phyloP scores from a whole-genome alignment of 92 coral and sea anemone species.

The Phenganax marumi region DNA sequence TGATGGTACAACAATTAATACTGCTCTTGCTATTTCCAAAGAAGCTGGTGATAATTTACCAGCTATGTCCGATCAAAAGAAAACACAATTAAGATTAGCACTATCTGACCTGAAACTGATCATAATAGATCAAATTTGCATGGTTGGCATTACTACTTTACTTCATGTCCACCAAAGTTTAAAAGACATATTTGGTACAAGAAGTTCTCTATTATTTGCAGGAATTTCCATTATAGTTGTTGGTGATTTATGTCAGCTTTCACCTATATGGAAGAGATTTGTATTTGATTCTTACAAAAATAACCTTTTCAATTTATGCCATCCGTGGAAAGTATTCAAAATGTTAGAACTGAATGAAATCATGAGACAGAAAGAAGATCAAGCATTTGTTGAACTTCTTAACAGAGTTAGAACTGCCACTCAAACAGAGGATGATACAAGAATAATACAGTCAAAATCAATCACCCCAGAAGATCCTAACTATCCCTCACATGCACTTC shows the following conservation, averaged over 20 bases:
- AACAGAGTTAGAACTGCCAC: background rate
- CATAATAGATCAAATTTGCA: slow-evolving; percentile 59
- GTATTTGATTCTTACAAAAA: slow-evolving; percentile 58
- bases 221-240: slow-evolving; percentile 52
- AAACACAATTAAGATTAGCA: slow-evolving; percentile 50
- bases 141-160: slow-evolving; percentile 55
- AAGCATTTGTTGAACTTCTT: background rate
- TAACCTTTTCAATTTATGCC: slow-evolving; percentile 47
- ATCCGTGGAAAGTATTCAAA: slow-evolving; percentile 31
- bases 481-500: slow-evolving; percentile 51
- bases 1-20: slow-evolving; percentile 59
- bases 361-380: slow-evolving; percentile 47
- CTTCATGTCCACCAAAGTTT: slow-evolving; percentile 59
- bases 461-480: background rate
- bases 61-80: slow-evolving; percentile 61
- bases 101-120: slow-evolving; percentile 49
- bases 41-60: slow-evolving; percentile 50
- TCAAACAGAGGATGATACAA: background rate
- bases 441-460: background rate
- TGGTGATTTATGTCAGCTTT: slow-evolving; percentile 57
- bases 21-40: slow-evolving; percentile 57
- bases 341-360: slow-evolving; percentile 56
- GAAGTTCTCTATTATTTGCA: slow-evolving; percentile 49
- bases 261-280: slow-evolving; percentile 51
- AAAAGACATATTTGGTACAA: slow-evolving; percentile 60